These are phyloP conservation scores for Octomys mimax DNA, from an alignment of 2,797 vertebrate species.

Conservation along the genomic window DNA sequence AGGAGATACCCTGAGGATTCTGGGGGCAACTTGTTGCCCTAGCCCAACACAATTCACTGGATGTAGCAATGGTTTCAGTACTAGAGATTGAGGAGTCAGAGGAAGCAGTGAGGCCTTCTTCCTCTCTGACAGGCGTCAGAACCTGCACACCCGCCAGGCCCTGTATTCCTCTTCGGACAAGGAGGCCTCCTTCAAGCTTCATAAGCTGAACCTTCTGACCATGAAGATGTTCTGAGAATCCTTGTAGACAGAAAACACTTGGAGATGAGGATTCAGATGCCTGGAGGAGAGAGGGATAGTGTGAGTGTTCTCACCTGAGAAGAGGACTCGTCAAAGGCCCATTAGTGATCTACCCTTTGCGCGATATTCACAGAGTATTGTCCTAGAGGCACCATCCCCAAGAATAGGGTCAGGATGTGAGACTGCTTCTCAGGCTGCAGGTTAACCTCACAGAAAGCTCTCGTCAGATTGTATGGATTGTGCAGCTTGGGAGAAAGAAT, in stretches of 20 bases:
- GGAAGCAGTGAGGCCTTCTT: neutral
- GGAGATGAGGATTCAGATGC: neutral
- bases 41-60: no score
- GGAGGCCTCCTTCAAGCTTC: neutral
- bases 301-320: neutral
- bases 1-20: neutral
- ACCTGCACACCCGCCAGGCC: neutral
- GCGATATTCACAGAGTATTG: neutral
- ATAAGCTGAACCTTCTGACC: neutral
- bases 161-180: accelerated
- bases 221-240: neutral
- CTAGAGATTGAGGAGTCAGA: neutral
- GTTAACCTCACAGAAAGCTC: neutral
- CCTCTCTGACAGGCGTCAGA: neutral
- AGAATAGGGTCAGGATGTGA: neutral
- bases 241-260: neutral
- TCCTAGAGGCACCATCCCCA: neutral
- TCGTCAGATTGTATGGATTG: neutral
- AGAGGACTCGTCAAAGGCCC: neutral
- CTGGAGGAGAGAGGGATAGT: neutral
- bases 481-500: neutral
- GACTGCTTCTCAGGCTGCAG: neutral
- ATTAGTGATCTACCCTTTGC: neutral
- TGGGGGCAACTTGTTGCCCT: neutral
- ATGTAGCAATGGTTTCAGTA: neutral